phyloP scores from a whole-genome alignment of 64 coral and sea anemone species.

The Catalaphyllia jardinei region DNA sequence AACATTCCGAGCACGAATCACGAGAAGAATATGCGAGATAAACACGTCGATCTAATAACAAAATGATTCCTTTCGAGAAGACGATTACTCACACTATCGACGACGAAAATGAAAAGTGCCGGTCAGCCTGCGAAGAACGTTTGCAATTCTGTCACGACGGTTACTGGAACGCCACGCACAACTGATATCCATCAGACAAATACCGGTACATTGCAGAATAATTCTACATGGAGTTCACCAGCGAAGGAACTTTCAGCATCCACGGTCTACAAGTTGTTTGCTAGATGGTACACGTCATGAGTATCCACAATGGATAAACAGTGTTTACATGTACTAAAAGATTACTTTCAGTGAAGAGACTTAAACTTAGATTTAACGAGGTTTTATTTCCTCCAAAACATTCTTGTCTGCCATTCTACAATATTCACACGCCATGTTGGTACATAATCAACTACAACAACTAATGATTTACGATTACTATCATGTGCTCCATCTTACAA shows the following conservation, averaged over 20 bases:
- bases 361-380: too few relatives aligned
- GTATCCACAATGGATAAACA: conserved; percentile 7
- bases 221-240: background rate
- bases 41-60: conserved; percentile 17
- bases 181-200: conserved; percentile 8
- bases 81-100: conserved; percentile 38
- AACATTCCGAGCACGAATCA: background rate
- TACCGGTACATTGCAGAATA: background rate
- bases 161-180: background rate
- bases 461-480: too few relatives aligned
- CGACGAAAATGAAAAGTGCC: background rate
- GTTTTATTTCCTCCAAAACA: background rate
- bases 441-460: too few relatives aligned
- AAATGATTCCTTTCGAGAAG: conserved; percentile 9
- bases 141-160: conserved; percentile 9
- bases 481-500: too few relatives aligned
- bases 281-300: conserved; percentile 5
- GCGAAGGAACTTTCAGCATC: background rate
- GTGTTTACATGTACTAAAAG: background rate
- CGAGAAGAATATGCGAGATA: background rate
- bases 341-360: too few relatives aligned
- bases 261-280: background rate
- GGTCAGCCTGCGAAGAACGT: background rate
- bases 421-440: background rate
- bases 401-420: background rate